Conservation (phyloP, 2,113 vertebrate genomes). For the Perca fluviatilis region DNA sequence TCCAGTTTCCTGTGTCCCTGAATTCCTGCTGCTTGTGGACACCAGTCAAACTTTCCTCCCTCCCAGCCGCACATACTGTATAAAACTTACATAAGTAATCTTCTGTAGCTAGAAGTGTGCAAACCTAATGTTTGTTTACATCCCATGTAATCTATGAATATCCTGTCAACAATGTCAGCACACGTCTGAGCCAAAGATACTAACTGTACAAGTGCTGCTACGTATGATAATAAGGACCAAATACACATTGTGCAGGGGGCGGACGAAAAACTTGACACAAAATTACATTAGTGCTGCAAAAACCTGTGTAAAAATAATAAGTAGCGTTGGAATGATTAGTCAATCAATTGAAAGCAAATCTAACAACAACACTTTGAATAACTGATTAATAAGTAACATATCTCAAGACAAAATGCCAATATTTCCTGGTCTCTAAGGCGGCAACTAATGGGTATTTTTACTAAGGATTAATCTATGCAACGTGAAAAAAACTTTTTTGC, state of each 20-base stretch:
- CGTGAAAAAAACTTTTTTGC: too few species aligned
- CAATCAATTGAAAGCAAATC: not conserved
- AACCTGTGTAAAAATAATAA: not conserved
- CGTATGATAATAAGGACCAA: not conserved
- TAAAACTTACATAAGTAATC: constrained; percentile 29
- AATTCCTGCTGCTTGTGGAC: constrained; percentile 77
- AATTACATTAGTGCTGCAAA: not conserved
- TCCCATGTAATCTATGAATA: constrained; percentile 14
- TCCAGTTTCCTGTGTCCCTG: constrained; percentile 80
- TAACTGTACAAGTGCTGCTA: not conserved
- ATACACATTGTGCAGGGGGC: not conserved
- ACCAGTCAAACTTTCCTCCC: constrained; percentile 68
- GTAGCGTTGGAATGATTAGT: not conserved
- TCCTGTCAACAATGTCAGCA: constrained; percentile 33
- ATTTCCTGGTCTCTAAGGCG: not conserved
- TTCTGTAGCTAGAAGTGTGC: constrained; percentile 10
- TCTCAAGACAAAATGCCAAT: not conserved
- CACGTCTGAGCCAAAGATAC: constrained; percentile 29
- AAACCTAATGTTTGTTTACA: constrained; percentile 42
- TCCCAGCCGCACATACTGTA: constrained; percentile 1
- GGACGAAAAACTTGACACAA: not conserved
- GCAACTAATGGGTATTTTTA: not conserved
- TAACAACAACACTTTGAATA: not conserved
- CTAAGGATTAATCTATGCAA: not conserved
- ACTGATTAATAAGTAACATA: not conserved